Conservation (phyloP, 2,888 invertebrate genomes). For the Bimastos eiseni region DNA sequence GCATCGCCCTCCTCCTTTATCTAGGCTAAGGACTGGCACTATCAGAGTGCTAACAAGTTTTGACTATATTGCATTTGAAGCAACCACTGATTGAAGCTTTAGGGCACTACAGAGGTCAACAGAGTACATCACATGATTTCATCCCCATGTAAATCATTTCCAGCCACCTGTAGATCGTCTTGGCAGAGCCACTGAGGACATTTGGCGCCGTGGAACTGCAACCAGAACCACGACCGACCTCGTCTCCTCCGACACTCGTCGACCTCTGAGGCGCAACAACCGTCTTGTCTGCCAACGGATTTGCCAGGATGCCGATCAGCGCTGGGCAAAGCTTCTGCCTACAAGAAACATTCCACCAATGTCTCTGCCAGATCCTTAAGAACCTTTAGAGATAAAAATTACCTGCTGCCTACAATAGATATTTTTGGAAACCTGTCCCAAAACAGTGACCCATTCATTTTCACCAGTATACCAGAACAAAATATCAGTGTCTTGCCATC, state of each 20-base stretch:
- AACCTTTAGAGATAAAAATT: not conserved
- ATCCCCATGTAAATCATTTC: not conserved
- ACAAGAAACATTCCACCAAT: constrained; percentile 33
- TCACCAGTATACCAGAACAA: too few species aligned
- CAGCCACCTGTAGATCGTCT: constrained; percentile 81
- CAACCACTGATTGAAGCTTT: too few species aligned
- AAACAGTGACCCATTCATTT: too few species aligned
- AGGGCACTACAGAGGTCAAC: not conserved
- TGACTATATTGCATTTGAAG: too few species aligned
- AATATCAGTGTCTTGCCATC: too few species aligned
- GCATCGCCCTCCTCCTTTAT: too few species aligned
- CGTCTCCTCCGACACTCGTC: constrained; percentile 50
- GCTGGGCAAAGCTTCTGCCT: constrained; percentile 91
- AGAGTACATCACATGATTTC: not conserved
- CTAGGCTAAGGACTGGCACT: too few species aligned
- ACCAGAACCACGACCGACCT: constrained; percentile 72
- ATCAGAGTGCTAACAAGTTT: too few species aligned
- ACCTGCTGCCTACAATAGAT: too few species aligned
- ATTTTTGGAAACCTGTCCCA: too few species aligned
- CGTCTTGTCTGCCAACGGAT: constrained; percentile 78
- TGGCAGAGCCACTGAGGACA: constrained; percentile 81
- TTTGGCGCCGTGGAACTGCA: constrained; percentile 75
- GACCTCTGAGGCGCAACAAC: constrained; percentile 65
- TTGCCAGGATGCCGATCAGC: constrained; percentile 82
- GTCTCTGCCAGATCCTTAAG: not conserved